phyloP scores from a whole-genome alignment of 2,113 vertebrate genomes.

The Hydropotes inermis region DNA sequence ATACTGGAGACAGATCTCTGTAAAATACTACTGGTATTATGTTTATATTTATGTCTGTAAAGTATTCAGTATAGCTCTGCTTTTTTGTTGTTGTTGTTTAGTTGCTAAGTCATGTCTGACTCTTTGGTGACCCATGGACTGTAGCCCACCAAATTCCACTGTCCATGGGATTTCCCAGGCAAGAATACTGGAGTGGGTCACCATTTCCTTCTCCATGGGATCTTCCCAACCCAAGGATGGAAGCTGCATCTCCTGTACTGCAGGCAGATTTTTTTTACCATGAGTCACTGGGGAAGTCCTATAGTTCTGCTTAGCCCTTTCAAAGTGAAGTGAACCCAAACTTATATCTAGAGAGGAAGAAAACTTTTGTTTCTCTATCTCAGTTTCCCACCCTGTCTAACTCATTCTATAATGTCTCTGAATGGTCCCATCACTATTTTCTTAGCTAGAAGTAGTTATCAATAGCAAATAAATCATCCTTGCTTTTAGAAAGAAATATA shows the following conservation, averaged over 20 bases:
- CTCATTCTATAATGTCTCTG: conserved; percentile 37
- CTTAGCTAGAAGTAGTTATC: conserved; percentile 62
- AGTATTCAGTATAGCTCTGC: background rate
- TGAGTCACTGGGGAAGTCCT: background rate
- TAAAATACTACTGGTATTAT: background rate
- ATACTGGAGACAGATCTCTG: background rate
- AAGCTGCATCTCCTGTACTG: background rate
- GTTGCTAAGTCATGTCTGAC: background rate
- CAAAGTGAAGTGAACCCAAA: background rate
- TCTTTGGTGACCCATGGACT: background rate
- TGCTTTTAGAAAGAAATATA: conserved; percentile 56
- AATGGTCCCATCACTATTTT: conserved; percentile 49
- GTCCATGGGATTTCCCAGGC: background rate
- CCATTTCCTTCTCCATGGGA: background rate
- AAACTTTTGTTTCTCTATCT: background rate
- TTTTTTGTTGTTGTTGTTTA: background rate
- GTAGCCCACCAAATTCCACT: background rate
- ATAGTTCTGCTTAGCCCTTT: background rate
- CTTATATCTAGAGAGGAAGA: background rate
- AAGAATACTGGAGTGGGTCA: background rate
- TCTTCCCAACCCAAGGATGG: background rate
- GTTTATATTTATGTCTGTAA: background rate
- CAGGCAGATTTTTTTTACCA: background rate
- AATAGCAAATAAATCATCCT: conserved; percentile 52
- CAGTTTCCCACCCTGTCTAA: background rate